A percentile compares a stretch with the other conserved stretches of the same genome.
Evolutionary conservation across 2,888 invertebrate genomes (phyloP).

Genomic region (Eristalis pertinax): DNA sequence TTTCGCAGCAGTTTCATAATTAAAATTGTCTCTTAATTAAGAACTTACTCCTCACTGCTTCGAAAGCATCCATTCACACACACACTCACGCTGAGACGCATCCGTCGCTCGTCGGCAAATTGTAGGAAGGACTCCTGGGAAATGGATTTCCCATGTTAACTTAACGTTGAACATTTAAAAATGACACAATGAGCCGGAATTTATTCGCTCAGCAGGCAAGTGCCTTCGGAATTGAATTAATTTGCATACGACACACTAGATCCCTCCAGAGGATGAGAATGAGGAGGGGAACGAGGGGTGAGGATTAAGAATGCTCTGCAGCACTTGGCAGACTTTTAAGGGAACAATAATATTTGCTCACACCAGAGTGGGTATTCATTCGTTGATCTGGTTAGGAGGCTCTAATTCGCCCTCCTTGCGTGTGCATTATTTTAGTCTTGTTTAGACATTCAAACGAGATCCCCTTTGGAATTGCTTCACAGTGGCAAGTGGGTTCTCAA

Average conservation of each 20-base stretch:
- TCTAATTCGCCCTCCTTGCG: not conserved
- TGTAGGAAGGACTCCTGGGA: not conserved
- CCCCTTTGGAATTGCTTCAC: constrained; percentile 32
- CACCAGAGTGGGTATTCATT: constrained; percentile 1
- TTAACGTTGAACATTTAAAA: constrained; percentile 43
- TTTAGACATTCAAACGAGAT: constrained; percentile 44
- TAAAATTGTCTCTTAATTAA: constrained; percentile 57
- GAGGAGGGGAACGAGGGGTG: not conserved
- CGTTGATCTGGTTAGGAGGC: constrained; percentile 23
- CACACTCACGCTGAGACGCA: not conserved
- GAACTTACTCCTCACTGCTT: not conserved
- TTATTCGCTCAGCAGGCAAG: constrained; percentile 6
- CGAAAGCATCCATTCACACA: not conserved
- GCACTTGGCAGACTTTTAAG: constrained; percentile 8
- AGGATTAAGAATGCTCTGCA: not conserved
- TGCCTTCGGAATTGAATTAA: constrained; percentile 16
- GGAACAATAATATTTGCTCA: constrained; percentile 23
- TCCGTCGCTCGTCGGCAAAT: not conserved
- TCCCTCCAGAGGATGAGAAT: not conserved
- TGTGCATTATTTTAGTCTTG: constrained; percentile 5
- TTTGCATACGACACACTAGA: constrained; percentile 36
- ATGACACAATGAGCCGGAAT: constrained; percentile 36
- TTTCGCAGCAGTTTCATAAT: constrained; percentile 38
- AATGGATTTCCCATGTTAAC: constrained; percentile 38
- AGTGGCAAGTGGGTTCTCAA: constrained; percentile 41